Conservation (phyloP, 2,113 vertebrate species). For the Cryptotis parvus region DNA sequence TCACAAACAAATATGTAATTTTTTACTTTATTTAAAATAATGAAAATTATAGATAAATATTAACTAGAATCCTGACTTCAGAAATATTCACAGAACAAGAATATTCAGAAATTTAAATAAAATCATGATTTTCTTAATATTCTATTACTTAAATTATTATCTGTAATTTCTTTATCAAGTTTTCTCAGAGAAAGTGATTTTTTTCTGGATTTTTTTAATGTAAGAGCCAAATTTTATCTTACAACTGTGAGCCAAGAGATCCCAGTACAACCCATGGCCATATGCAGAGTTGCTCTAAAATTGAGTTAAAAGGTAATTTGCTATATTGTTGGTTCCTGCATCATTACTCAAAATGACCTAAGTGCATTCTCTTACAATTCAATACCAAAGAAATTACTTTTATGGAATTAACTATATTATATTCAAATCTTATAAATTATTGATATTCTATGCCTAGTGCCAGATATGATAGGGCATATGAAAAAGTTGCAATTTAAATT, state of each 20-base stretch:
- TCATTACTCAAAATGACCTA: slow-evolving; percentile 74
- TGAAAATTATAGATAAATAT: neutral
- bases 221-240: slow-evolving; percentile 19
- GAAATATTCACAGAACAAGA: neutral
- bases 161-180: slow-evolving; percentile 40
- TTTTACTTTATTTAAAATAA: neutral
- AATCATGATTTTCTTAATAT: neutral
- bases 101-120: slow-evolving; percentile 23
- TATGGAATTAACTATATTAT: slow-evolving; percentile 65
- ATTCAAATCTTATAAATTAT: slow-evolving; percentile 68
- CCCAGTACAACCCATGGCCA: neutral
- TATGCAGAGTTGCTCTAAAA: slow-evolving; percentile 42
- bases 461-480: slow-evolving; percentile 67
- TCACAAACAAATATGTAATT: neutral
- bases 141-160: slow-evolving; percentile 12
- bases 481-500: slow-evolving; percentile 60
- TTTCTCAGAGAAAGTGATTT: slow-evolving; percentile 33
- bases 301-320: slow-evolving; percentile 72
- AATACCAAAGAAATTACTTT: slow-evolving; percentile 81
- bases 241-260: neutral
- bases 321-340: slow-evolving; percentile 44
- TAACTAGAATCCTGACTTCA: neutral
- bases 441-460: slow-evolving; percentile 73
- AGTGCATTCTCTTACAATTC: slow-evolving; percentile 80
- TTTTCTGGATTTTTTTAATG: neutral